Evolutionary conservation across 2,113 vertebrate species (phyloP).

Genomic region (Cephalophus harveyi): DNA sequence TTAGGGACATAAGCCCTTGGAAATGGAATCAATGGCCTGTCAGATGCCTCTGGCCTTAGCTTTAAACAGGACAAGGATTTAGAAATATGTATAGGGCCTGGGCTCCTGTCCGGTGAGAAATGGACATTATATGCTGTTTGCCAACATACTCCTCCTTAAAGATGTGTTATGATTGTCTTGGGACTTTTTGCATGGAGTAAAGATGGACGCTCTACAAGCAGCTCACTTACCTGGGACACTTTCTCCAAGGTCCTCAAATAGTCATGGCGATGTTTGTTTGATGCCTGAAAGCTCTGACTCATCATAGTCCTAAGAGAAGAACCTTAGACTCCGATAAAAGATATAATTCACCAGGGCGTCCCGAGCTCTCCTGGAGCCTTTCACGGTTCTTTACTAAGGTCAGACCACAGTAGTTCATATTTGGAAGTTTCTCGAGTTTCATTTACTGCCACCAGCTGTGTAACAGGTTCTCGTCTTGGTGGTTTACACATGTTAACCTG

Average conservation of each 20-base stretch:
- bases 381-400: background rate
- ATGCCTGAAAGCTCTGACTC: background rate
- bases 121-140: background rate
- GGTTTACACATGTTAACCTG: too few relatives aligned
- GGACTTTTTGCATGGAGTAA: background rate
- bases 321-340: fast-evolving
- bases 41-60: fast-evolving
- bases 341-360: fast-evolving
- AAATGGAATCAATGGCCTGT: background rate
- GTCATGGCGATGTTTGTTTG: fast-evolving
- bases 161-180: background rate
- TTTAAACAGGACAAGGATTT: too few relatives aligned
- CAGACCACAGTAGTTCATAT: background rate
- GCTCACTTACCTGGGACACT: background rate
- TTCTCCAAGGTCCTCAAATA: background rate
- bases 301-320: background rate
- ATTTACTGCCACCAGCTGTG: background rate
- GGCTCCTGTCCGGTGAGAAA: background rate
- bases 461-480: too few relatives aligned
- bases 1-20: background rate
- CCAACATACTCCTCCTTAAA: fast-evolving
- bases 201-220: fast-evolving
- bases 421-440: background rate
- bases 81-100: fast-evolving
- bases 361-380: fast-evolving